A percentile compares a stretch with the other conserved stretches of the same genome.
These are phyloP conservation scores for Sylvia borin DNA, from an alignment of 2,797 vertebrate species.

Conservation along the genomic window DNA sequence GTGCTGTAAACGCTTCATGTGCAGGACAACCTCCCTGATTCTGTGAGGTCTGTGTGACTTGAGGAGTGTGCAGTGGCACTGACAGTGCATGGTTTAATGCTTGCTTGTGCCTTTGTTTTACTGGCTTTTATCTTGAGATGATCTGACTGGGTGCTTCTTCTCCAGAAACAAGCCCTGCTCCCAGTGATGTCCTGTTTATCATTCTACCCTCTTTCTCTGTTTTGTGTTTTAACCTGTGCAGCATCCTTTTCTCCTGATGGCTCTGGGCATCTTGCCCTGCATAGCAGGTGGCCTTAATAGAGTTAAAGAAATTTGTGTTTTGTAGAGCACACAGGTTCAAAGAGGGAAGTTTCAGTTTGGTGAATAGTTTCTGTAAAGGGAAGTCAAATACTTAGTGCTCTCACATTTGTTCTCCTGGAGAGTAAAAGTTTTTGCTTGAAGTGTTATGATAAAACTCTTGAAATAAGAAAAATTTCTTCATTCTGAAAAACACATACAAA, in stretches of 20 bases:
- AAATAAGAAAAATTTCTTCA: neutral
- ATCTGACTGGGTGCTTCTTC: neutral
- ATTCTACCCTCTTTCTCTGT: neutral
- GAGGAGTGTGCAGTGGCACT: neutral
- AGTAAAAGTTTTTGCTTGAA: neutral
- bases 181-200: neutral
- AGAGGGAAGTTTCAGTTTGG: neutral
- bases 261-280: neutral
- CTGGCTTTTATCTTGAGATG: neutral
- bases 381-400: neutral
- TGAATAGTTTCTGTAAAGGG: neutral
- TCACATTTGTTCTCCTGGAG: neutral
- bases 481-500: neutral
- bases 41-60: neutral
- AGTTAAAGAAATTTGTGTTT: neutral
- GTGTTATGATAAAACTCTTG: neutral
- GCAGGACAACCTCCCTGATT: neutral
- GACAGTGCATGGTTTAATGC: neutral
- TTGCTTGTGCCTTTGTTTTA: neutral
- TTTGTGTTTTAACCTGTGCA: neutral
- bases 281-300: neutral
- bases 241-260: neutral
- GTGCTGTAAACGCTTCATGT: neutral
- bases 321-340: neutral
- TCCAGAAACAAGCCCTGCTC: neutral